These are phyloP conservation scores for Belonocnema kinseyi DNA, from an alignment of 1,140 invertebrate genomes.

Conservation along the genomic window DNA sequence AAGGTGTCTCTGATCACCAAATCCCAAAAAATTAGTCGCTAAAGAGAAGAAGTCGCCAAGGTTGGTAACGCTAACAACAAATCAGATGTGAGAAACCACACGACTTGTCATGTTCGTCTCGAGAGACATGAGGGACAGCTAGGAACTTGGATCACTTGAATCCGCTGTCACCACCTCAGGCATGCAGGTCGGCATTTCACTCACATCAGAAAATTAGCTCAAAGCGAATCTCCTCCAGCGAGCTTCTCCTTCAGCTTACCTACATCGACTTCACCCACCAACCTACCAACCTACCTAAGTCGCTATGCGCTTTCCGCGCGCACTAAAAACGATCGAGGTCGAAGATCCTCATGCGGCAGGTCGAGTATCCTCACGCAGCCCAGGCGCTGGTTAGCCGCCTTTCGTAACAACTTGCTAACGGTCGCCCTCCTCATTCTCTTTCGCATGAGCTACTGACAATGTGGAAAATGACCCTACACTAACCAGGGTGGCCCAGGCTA, in stretches of 20 bases:
- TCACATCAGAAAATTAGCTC: background rate
- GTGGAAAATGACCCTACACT: background rate
- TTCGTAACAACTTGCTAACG: constrained; percentile 31
- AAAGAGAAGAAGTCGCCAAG: no score
- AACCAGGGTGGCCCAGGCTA: background rate
- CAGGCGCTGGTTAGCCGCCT: constrained; percentile 28
- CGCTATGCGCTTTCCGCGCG: constrained; percentile 34
- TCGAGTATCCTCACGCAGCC: background rate
- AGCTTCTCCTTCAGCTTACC: constrained; percentile 26
- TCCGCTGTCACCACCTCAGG: constrained; percentile 33
- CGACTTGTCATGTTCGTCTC: background rate
- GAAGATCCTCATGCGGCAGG: constrained; percentile 3
- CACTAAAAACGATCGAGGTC: constrained; percentile 71
- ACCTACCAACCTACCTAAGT: constrained; percentile 36
- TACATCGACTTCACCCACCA: constrained; percentile 21
- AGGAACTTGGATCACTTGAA: constrained; percentile 12
- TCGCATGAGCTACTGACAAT: background rate
- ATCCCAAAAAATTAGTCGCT: no score
- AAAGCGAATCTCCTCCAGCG: constrained; percentile 6
- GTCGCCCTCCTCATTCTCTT: constrained; percentile 33
- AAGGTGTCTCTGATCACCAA: no score
- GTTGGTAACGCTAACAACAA: background rate
- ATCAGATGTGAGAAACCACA: constrained; percentile 22
- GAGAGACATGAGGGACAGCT: background rate
- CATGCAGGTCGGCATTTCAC: constrained; percentile 35